Evolutionary conservation across 2,113 vertebrate species (phyloP), one percentile per base, ranked within the genome.

Genomic region (Cryptotis parvus): DNA sequence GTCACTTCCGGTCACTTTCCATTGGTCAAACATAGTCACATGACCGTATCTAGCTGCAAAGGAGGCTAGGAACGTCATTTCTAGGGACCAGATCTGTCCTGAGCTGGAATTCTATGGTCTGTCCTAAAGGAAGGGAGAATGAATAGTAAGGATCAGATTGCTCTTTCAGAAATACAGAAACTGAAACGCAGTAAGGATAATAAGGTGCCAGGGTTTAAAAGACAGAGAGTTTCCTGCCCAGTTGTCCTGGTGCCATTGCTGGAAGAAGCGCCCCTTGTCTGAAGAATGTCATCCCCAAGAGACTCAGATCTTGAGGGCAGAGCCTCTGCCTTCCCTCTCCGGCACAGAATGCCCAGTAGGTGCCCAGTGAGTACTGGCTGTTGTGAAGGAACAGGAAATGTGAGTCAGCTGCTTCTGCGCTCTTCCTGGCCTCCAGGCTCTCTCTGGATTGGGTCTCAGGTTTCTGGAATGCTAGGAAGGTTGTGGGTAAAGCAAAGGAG

Each of bases 101-200:
- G 15, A 58, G 58, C 49, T 74, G 61, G 82, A 87, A 61, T 76
- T 76, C 45, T 75, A 82, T 37, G 61, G 15, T 79, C n/a, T 91
- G 49, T 39, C 39, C 22, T 78, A 27, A 63, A 63, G 16, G 74
- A 58, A 58, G n/a, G 39, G 15, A 37, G 4, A 33, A 9, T 68
- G 35, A 14, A 24, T 58, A 49, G 18, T 58, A 52, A 24, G 24
- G 26, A 22, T 20, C 29, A 66, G 1, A 68, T 29, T 16, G 18
- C 45, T 37, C 69, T 81, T 70, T 52, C 68, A 58, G 14, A 58
- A 15, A 43, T 52, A 11, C 43, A 87, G 43, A 68, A 80, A 87
- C 9, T 41, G 43, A 61, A 39, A 43, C 52, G 43, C 24, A 87
- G 33, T 37, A 72, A 72, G 61, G 35, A 15, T 9, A 82, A 63